Base-by-base conservation (phyloP, 1,140 invertebrate genomes). In the Chlorops oryzae region DNA sequence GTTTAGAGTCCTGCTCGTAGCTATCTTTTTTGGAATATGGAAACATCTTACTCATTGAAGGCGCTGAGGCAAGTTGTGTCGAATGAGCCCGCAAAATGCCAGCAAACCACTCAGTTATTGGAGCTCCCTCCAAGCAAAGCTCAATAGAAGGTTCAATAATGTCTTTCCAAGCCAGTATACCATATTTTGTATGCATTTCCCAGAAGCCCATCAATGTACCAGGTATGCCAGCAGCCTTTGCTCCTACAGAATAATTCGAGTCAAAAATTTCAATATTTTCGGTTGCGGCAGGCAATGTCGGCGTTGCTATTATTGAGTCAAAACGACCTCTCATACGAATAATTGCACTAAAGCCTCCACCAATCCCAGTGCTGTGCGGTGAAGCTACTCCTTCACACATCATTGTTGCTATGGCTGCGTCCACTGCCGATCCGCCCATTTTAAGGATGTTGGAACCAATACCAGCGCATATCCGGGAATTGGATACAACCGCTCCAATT, bases 141-240 rank as follows among this genome's bases (percentile, higher is more conserved):
- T 85, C 75, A 17, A 90, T 88, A 0, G 88, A 80, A 0, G 91
- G 90, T 53, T 80, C 57, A 48, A 98, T 85, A 5, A 97, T 72
- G 1, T 85, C 80, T 18, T 70, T 70, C 96, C 96, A 98, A 0
- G 80, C 75, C n/a, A 95, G 64, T 49, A 78, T 81, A 0, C 92
- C 84, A 57, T 85, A 96, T 58, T 75, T 80, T 28, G 81, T 66
- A 66, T 95, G 84, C 1, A 90, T 79, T 38, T 80, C 78, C 81
- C 85, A 86, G 65, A 92, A 95, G 0, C 94, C 95, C 51, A 78
- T 77, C 2, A 98, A 65, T 73, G 97, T 94, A 5, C 92, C 93
- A 1, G 96, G 95, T 6, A 96, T 86, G 0, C 85, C 95, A 5
- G 92, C 81, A 1, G 94, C 80, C 40, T 88, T 63, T 3, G 84